These are phyloP conservation scores for Stigmatopora argus DNA, from an alignment of 2,113 vertebrate species.

Conservation along the genomic window DNA sequence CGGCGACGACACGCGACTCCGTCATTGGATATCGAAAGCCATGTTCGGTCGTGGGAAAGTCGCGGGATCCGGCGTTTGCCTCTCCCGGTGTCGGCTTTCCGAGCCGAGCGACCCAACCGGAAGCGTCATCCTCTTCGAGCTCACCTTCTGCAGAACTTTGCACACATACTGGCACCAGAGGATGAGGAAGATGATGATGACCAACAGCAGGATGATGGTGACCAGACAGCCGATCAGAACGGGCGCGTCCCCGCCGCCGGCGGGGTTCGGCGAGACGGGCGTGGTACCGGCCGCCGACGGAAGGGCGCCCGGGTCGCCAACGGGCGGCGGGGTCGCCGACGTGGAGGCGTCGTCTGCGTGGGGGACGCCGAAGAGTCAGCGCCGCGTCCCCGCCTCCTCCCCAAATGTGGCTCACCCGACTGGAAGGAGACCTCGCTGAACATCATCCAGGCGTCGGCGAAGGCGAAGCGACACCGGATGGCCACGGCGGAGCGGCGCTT, in stretches of 20 bases:
- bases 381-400: background rate
- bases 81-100: too few species aligned
- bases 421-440: conserved; percentile 89
- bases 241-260: conserved; percentile 69
- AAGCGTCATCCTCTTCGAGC: background rate
- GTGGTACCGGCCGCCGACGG: conserved; percentile 39
- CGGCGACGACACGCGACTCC: too few species aligned
- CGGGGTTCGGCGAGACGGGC: too few species aligned
- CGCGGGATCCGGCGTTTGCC: too few species aligned
- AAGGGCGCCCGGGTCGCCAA: conserved; percentile 6
- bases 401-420: conserved; percentile 67
- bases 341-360: conserved; percentile 64
- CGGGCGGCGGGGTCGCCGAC: conserved; percentile 53
- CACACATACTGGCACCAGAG: conserved; percentile 88
- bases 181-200: conserved; percentile 84
- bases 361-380: background rate
- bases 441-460: conserved; percentile 87
- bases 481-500: conserved; percentile 71
- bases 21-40: too few species aligned
- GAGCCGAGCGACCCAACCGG: too few species aligned
- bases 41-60: too few species aligned
- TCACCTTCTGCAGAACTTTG: conserved; percentile 86
- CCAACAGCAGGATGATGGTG: conserved; percentile 84
- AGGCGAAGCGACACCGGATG: conserved; percentile 80
- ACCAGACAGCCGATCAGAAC: conserved; percentile 85